Percentiles rank a stretch among this genome's conserved stretches.
Conservation (phyloP, 2,113 vertebrate species). For the Phylloscopus trochilus region DNA sequence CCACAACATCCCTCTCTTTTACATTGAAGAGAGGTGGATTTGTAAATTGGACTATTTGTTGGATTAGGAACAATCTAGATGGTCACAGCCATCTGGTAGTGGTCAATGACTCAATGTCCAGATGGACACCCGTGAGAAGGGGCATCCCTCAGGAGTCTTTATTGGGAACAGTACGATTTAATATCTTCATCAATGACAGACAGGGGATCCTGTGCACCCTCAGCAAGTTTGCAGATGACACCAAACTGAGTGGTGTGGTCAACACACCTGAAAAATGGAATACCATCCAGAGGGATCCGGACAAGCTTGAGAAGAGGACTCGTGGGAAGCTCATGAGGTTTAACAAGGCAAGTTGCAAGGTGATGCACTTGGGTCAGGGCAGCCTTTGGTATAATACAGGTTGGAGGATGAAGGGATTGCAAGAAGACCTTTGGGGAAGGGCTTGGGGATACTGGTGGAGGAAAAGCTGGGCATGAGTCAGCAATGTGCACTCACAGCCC, state of each 20-base stretch:
- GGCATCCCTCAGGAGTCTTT: not conserved
- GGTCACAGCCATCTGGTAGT: not conserved
- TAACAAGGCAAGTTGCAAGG: not conserved
- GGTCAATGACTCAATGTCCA: not conserved
- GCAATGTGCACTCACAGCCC: not conserved
- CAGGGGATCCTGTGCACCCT: not conserved
- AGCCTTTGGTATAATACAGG: not conserved
- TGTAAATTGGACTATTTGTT: not conserved
- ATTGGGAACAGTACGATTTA: rapidly evolving
- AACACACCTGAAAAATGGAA: not conserved
- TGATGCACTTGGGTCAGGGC: not conserved
- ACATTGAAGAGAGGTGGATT: not conserved
- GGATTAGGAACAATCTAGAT: not conserved
- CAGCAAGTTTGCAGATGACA: not conserved
- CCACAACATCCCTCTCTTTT: not conserved
- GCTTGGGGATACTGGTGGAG: not conserved
- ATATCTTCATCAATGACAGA: not conserved
- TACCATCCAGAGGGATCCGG: not conserved
- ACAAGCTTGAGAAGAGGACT: not conserved
- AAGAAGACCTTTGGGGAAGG: not conserved
- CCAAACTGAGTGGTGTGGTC: not conserved
- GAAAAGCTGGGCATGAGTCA: not conserved
- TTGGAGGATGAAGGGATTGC: not conserved
- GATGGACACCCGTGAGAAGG: not conserved
- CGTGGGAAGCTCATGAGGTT: not conserved